Conservation (phyloP, 2,888 invertebrate species). For the Mesorhabditis sp. region DNA sequence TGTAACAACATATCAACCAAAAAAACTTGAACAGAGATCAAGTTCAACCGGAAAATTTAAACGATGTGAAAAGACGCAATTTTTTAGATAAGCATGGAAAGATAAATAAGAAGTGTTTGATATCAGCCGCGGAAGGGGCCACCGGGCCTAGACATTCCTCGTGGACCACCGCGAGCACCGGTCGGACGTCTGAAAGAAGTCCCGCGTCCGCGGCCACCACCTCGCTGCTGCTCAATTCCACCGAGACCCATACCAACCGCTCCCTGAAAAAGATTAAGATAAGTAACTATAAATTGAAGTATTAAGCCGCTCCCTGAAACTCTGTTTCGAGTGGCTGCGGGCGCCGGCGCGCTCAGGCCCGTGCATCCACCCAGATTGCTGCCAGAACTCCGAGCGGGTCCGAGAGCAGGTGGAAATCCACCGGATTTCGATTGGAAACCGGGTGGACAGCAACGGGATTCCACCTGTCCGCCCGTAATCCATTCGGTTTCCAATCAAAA, state of each 20-base stretch:
- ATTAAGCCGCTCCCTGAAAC: too few species aligned
- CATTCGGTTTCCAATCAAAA: too few species aligned
- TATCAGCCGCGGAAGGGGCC: conserved; percentile 30
- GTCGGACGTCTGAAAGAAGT: conserved; percentile 35
- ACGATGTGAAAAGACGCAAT: not conserved
- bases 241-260: conserved; percentile 56
- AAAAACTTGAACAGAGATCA: conserved; percentile 12
- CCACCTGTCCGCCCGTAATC: too few species aligned
- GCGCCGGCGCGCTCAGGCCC: too few species aligned
- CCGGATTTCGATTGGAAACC: too few species aligned
- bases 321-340: too few species aligned
- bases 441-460: too few species aligned
- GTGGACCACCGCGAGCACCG: conserved; percentile 31
- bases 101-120: conserved; percentile 1
- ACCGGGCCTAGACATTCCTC: conserved; percentile 38
- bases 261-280: conserved; percentile 23
- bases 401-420: too few species aligned
- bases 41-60: not conserved
- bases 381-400: too few species aligned
- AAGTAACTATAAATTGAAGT: too few species aligned
- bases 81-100: conserved; percentile 6
- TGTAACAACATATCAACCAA: conserved; percentile 3
- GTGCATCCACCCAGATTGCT: too few species aligned
- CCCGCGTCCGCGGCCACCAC: conserved; percentile 37
- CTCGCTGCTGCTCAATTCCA: conserved; percentile 32